These are phyloP conservation scores for Carabus problematicus DNA, from an alignment of 2,888 invertebrate genomes.

Conservation along the genomic window DNA sequence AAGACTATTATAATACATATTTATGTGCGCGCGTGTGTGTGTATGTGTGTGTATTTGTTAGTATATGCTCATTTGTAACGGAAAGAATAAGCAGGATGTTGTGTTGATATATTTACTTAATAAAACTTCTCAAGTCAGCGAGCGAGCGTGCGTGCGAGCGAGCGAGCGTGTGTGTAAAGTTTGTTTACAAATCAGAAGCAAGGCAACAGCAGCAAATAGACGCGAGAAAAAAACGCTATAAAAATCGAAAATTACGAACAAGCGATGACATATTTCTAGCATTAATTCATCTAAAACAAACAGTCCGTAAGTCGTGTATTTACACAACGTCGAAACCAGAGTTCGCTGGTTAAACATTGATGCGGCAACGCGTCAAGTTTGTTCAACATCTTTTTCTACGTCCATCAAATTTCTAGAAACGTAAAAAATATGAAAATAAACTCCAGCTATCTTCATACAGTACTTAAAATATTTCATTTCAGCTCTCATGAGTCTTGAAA, in stretches of 20 bases:
- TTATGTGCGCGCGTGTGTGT: too few species aligned
- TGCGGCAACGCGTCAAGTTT: too few species aligned
- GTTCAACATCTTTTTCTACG: slow-evolving; percentile 20
- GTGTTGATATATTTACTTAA: too few species aligned
- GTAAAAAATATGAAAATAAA: slow-evolving; percentile 41
- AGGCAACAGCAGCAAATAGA: not conserved
- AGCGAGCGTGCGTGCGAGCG: too few species aligned
- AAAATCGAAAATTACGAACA: slow-evolving; percentile 35
- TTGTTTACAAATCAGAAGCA: too few species aligned
- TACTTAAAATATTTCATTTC: slow-evolving; percentile 42
- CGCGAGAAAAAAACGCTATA: slow-evolving; percentile 29
- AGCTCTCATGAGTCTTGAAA: slow-evolving; percentile 26
- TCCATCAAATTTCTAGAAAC: slow-evolving; percentile 38
- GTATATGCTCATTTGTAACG: too few species aligned
- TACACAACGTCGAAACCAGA: slow-evolving; percentile 29
- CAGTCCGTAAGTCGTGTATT: slow-evolving; percentile 30
- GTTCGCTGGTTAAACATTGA: slow-evolving; percentile 27
- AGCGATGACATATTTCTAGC: slow-evolving; percentile 35
- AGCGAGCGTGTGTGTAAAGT: too few species aligned
- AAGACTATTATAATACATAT: too few species aligned
- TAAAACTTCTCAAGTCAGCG: too few species aligned
- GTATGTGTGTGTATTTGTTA: too few species aligned
- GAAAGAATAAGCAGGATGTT: too few species aligned
- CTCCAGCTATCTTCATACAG: slow-evolving; percentile 21
- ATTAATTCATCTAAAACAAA: slow-evolving; percentile 41